phyloP scores from a whole-genome alignment of 1,140 invertebrate species.

The Magallana ariakensis region DNA sequence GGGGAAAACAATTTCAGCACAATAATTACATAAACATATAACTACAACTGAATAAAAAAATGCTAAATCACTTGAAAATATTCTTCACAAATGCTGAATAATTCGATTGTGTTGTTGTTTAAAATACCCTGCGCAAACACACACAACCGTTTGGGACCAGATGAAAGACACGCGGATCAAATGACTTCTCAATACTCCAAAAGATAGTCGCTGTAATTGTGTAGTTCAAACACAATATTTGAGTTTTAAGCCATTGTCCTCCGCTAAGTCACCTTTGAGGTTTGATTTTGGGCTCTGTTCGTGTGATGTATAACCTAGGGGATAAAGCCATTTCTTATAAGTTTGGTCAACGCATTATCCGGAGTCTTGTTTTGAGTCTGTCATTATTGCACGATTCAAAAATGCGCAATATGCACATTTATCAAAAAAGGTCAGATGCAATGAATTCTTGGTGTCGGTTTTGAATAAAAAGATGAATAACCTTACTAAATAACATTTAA shows the following conservation, averaged over 20 bases:
- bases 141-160: not conserved
- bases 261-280: not conserved
- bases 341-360: not conserved
- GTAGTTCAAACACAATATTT: constrained; percentile 23
- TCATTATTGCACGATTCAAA: too few species aligned
- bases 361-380: not conserved
- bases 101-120: not conserved
- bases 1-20: too few species aligned
- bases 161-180: constrained; percentile 4
- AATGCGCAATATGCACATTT: too few species aligned
- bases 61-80: not conserved
- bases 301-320: not conserved
- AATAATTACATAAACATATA: too few species aligned
- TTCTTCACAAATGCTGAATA: not conserved
- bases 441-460: too few species aligned
- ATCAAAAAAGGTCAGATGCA: too few species aligned
- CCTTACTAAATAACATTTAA: too few species aligned
- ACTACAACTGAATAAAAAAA: not conserved
- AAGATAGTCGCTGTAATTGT: not conserved
- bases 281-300: not conserved
- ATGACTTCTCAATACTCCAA: not conserved
- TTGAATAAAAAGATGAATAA: too few species aligned
- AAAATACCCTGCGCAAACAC: not conserved
- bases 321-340: not conserved
- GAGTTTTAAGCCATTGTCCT: not conserved